Base-by-base conservation (phyloP, 2,113 vertebrate genomes). In the Oxygymnocypris stewartii region DNA sequence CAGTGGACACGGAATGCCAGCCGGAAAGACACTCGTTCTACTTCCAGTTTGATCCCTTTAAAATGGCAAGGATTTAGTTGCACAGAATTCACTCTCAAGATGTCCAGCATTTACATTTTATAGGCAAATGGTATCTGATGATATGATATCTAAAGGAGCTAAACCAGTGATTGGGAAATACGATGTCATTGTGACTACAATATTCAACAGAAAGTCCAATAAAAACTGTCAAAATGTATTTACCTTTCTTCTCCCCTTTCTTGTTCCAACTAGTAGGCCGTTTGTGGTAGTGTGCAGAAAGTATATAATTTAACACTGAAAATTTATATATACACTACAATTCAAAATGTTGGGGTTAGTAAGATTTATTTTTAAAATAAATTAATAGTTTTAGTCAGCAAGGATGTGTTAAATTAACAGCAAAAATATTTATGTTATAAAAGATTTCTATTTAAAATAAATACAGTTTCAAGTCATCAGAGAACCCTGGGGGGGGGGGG, bases 11-110 rank as follows among this genome's bases (percentile, higher is more conserved):
- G 18, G 9, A 78, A 78, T 35, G 61, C 14, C 13, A 35, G 14
- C 7, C 4, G n/a, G 79, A 59, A 65, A 35, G 49, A 47, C 12
- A 47, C 0, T 31, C 28, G 28, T 31, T 31, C 28, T 31, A 31
- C 28, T 79, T 85, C 42, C 44, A 12, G 14, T 84, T 85, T 79
- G 74, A 67, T 67, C 86, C 82, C 74, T 82, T 63, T 82, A 89
- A 84, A 77, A 54, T 31, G 44, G 23, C 8, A n/a, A 31, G 25
- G 5, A 28, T 82, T 83, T 13, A 13, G 61, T 51, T 42, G 63
- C 79, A 74, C 54, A 42, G n/a, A 77, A 42, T 16, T 82, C 25
- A 42, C 76, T 16, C 23, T 20, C 44, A n/a, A 57, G 86, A 84
- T 86, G 86, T 89, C 61, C 67, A 74, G 57, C 51, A 42, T 88